Conservation (phyloP, 2,888 invertebrate species). For the Nomada ferruginata region DNA sequence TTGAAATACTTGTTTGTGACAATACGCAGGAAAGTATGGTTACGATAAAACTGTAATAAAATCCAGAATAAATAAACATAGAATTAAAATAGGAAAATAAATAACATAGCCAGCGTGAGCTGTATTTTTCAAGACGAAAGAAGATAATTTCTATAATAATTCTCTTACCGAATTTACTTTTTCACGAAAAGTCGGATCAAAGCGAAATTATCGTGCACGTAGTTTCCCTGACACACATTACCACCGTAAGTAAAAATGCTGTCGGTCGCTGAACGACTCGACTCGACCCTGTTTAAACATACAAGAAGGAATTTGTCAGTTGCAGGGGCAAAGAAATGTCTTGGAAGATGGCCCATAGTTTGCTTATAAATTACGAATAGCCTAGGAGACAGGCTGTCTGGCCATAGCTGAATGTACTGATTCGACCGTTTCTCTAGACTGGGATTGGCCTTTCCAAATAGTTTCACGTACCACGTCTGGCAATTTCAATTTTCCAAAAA, state of each 20-base stretch:
- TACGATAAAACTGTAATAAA: neutral
- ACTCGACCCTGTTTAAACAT: slow-evolving; percentile 50
- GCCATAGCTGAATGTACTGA: neutral
- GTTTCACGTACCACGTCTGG: no score
- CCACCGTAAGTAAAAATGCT: neutral
- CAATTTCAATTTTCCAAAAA: no score
- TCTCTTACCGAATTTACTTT: neutral
- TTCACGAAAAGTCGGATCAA: neutral
- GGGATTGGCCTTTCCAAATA: neutral
- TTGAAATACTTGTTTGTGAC: neutral
- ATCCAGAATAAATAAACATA: no score
- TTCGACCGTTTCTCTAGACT: slow-evolving; percentile 37
- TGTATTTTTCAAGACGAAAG: neutral
- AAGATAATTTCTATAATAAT: neutral
- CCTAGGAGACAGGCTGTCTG: slow-evolving; percentile 41
- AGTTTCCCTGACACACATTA: slow-evolving; percentile 41
- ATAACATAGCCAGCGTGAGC: neutral
- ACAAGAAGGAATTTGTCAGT: slow-evolving; percentile 13
- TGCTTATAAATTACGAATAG: slow-evolving; percentile 43
- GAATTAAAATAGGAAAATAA: neutral
- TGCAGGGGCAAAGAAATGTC: slow-evolving; percentile 1
- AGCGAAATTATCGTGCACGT: no score
- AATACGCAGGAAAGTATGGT: neutral
- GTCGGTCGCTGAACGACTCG: slow-evolving; percentile 7
- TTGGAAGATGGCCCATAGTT: slow-evolving; percentile 6